Percentiles rank a stretch among this genome's conserved stretches.
Evolutionary conservation across 2,113 vertebrate genomes (phyloP).

Genomic region (Xiphorhynchus elegans): DNA sequence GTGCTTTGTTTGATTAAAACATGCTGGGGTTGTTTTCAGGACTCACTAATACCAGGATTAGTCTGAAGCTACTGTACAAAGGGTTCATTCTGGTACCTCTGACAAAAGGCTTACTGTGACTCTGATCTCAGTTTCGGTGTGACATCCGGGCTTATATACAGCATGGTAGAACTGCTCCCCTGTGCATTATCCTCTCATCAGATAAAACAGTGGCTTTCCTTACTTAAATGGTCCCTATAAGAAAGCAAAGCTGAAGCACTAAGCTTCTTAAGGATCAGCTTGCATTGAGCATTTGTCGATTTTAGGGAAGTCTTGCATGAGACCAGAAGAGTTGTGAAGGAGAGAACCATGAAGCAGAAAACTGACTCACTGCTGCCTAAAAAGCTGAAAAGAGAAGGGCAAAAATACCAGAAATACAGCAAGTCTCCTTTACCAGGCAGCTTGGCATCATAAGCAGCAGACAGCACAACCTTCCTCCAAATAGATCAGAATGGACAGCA

Average conservation of each 20-base stretch:
- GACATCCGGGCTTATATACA: background rate
- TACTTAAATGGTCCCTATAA: background rate
- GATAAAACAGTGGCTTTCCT: background rate
- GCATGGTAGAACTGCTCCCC: background rate
- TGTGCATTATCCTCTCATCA: background rate
- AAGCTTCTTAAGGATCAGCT: background rate
- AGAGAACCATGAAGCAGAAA: background rate
- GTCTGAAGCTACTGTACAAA: background rate
- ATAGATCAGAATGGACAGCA: background rate
- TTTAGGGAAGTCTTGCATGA: background rate
- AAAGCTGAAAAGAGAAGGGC: background rate
- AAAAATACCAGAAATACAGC: background rate
- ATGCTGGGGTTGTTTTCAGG: background rate
- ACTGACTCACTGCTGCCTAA: background rate
- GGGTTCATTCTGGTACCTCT: background rate
- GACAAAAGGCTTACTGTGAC: background rate
- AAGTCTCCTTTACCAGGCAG: background rate
- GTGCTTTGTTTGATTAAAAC: constrained; percentile 8
- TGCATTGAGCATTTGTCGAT: background rate
- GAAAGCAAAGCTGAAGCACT: background rate
- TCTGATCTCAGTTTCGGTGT: background rate
- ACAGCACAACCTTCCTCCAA: background rate
- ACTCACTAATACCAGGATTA: background rate
- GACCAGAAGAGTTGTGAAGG: background rate
- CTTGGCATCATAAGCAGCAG: background rate